A percentile compares a stretch with the other conserved stretches of the same genome.
phyloP scores from a whole-genome alignment of 2,113 vertebrate genomes.

The Phyllostomus discolor region DNA sequence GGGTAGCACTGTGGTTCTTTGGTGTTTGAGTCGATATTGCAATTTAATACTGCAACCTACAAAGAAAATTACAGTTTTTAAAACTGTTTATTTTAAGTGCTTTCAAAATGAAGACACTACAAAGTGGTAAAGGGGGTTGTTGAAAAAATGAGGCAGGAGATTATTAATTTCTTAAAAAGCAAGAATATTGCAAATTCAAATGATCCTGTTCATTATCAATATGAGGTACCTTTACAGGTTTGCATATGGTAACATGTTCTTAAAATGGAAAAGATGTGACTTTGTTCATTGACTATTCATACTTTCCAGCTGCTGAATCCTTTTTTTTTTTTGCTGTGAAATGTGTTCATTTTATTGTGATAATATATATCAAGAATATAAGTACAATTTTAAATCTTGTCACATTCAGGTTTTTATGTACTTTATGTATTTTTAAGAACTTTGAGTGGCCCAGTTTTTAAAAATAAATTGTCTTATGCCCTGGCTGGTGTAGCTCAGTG shows the following conservation, averaged over 20 bases:
- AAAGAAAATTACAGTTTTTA: slow-evolving; percentile 76
- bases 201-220: slow-evolving; percentile 40
- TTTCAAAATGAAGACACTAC: slow-evolving; percentile 68
- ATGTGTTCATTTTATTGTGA: slow-evolving; percentile 41
- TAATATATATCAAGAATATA: slow-evolving; percentile 17
- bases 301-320: slow-evolving; percentile 58
- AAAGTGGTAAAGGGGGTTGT: slow-evolving; percentile 67
- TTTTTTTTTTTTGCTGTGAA: slow-evolving; percentile 70
- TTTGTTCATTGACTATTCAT: slow-evolving; percentile 48
- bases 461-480: slow-evolving; percentile 14
- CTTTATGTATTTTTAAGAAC: slow-evolving; percentile 27
- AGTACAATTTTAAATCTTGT: slow-evolving; percentile 14
- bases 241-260: slow-evolving; percentile 57
- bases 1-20: slow-evolving; percentile 57
- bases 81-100: slow-evolving; percentile 68
- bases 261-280: slow-evolving; percentile 57
- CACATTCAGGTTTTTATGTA: slow-evolving; percentile 12
- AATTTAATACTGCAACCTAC: slow-evolving; percentile 67
- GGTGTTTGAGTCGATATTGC: slow-evolving; percentile 63
- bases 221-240: slow-evolving; percentile 59
- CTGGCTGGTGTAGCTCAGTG: too few species aligned
- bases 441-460: slow-evolving; percentile 30
- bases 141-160: slow-evolving; percentile 55
- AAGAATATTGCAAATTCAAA: slow-evolving; percentile 68
- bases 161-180: slow-evolving; percentile 72